Base-by-base conservation (phyloP, 2,113 vertebrate genomes). In the Leptodactylus fuscus region DNA sequence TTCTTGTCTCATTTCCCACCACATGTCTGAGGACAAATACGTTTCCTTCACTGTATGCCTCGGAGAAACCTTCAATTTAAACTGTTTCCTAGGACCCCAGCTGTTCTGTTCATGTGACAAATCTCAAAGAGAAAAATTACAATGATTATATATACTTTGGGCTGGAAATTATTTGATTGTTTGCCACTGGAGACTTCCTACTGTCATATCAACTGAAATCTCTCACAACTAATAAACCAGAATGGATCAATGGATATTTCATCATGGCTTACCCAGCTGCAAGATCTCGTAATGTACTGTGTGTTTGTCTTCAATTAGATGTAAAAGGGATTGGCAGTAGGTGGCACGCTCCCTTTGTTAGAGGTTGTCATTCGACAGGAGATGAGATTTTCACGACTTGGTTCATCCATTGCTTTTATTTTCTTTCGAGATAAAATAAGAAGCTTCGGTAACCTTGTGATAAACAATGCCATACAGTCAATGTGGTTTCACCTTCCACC, bases 401-500 rank as follows among this genome's bases (percentile, higher is more conserved):
- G 29, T 89, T 89, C 87, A 87, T 73, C 90, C 48, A 85, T 75
- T 71, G 88, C 65, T 88, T 70, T 85, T 51, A 36, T 55, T 85
- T 88, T 58, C 60, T 87, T 75, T 84, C 73, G 87, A 88, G 34
- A 88, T 87, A 69, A 44, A 36, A 36, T 20, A 78, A 55, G 49
- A 77, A 77, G 13, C 74, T 78, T n/a, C 3, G 10, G 29, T 18
- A n/a, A 51, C 70, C 48, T 38, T 22, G 46, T 84, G 89, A 58
- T 81, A 71, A 53, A 82, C 71, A 81, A 29, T 2, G 85, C 81
- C 77, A 55, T 24, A 55, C 3, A 82, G 85, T 85, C 87, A 81
- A n/a, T 90, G 91, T 89, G 89, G 89, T 92, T 91, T 91, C 85
- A 55, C 82, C 87, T 82, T 79, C 90, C 91, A 82, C 92, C 91